Evolutionary conservation across 2,113 vertebrate species (phyloP).

Genomic region (Melanerpes formicivorus): DNA sequence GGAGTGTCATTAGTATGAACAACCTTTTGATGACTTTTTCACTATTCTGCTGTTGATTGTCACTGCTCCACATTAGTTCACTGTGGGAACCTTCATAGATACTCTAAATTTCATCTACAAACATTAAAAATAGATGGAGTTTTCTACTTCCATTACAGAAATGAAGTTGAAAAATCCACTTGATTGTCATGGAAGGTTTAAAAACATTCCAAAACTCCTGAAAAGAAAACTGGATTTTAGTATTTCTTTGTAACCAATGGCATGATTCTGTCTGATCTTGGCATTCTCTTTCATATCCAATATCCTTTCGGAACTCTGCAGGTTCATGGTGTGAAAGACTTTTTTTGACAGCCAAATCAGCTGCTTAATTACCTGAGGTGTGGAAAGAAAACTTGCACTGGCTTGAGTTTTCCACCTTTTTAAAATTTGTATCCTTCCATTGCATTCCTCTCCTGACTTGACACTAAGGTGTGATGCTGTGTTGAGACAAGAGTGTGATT

Average conservation of each 20-base stretch:
- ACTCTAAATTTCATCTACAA: not conserved
- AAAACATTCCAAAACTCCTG: not conserved
- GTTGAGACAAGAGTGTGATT: not conserved
- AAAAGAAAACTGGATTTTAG: not conserved
- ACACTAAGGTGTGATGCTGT: not conserved
- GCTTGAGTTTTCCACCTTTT: conserved; percentile 14
- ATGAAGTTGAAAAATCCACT: not conserved
- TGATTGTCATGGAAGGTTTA: not conserved
- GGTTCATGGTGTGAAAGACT: not conserved
- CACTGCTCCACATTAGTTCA: not conserved
- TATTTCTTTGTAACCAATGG: not conserved
- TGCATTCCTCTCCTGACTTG: not conserved
- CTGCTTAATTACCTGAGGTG: not conserved
- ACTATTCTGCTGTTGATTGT: not conserved
- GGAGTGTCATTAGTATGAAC: not conserved
- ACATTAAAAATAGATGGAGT: not conserved
- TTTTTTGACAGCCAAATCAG: not conserved
- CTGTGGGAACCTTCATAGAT: not conserved
- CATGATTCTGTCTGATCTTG: not conserved
- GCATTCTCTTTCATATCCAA: not conserved
- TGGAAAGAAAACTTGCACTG: not conserved
- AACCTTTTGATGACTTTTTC: not conserved
- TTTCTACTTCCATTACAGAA: not conserved
- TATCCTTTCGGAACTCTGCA: not conserved
- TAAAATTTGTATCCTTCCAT: not conserved